A percentile compares a stretch with the other conserved stretches of the same genome.
These are phyloP conservation scores for Cephus cinctus DNA, from an alignment of 1,140 invertebrate species.

Conservation along the genomic window DNA sequence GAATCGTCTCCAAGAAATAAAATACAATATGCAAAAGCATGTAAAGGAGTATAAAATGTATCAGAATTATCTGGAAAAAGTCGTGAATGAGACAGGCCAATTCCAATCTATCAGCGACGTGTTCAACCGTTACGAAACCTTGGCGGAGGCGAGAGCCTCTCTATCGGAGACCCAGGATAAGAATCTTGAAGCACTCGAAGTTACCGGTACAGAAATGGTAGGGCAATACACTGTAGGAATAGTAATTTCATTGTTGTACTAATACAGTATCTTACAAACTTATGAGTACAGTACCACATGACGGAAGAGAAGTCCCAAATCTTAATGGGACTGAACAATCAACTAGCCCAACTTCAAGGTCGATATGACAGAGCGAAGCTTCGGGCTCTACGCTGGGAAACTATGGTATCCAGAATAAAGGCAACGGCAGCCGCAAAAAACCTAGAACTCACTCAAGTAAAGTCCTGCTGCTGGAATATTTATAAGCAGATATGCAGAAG, in stretches of 20 bases:
- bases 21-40: conserved; percentile 56
- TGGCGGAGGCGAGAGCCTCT: conserved; percentile 40
- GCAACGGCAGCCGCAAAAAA: conserved; percentile 29
- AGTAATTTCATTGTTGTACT: too few relatives aligned
- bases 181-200: conserved; percentile 37
- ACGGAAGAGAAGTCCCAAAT: conserved; percentile 38
- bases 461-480: conserved; percentile 47
- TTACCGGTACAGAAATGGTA: conserved; percentile 39
- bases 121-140: conserved; percentile 60
- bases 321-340: conserved; percentile 45
- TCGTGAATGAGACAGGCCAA: conserved; percentile 54
- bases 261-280: too few relatives aligned
- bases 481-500: conserved; percentile 49
- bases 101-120: conserved; percentile 60
- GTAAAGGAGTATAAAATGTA: conserved; percentile 59
- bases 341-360: conserved; percentile 37
- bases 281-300: conserved; percentile 46
- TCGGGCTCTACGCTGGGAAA: conserved; percentile 43
- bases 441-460: conserved; percentile 40
- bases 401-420: conserved; percentile 39
- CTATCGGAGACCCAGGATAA: conserved; percentile 38
- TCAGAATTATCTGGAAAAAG: conserved; percentile 58
- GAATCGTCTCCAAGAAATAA: conserved; percentile 49
- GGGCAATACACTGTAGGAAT: neutral
- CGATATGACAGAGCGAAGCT: conserved; percentile 35